A percentile compares a stretch with the other conserved stretches of the same genome.
These are phyloP conservation scores for Oryzias dopingdopingensis DNA, from an alignment of 2,797 vertebrate species.

Conservation along the genomic window DNA sequence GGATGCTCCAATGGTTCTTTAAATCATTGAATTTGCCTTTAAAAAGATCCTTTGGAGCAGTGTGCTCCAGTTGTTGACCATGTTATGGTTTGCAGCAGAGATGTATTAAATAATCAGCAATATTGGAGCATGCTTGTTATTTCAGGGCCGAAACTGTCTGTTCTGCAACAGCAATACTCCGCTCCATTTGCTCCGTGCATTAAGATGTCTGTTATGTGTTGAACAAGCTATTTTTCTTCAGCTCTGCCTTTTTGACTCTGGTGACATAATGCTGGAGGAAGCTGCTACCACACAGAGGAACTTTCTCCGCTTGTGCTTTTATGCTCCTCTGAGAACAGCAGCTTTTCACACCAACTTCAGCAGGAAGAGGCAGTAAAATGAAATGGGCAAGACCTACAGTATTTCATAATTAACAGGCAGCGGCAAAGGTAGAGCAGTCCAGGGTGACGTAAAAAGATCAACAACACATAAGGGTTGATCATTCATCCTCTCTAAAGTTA, in stretches of 20 bases:
- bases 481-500: constrained; percentile 66
- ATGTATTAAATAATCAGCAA: constrained; percentile 1
- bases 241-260: constrained; percentile 71
- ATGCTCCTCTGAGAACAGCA: constrained; percentile 78
- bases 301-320: constrained; percentile 64
- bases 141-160: constrained; percentile 15
- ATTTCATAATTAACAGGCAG: constrained; percentile 85
- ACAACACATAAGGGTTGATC: constrained; percentile 70
- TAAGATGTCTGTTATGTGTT: constrained; percentile 68
- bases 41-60: not conserved
- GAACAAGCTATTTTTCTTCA: constrained; percentile 66
- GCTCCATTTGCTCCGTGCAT: constrained; percentile 56
- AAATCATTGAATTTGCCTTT: not conserved
- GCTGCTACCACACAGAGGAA: constrained; percentile 40
- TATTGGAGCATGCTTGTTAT: constrained; percentile 16
- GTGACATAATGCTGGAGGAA: constrained; percentile 75
- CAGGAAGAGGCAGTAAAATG: constrained; percentile 80
- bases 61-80: not conserved
- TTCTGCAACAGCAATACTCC: constrained; percentile 10
- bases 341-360: constrained; percentile 78
- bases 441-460: constrained; percentile 80
- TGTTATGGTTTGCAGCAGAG: not conserved
- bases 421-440: constrained; percentile 49
- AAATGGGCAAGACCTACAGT: constrained; percentile 73
- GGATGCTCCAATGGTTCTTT: not conserved